phyloP scores from a whole-genome alignment of 1,140 invertebrate genomes.

The Caenorhabditis remanei region DNA sequence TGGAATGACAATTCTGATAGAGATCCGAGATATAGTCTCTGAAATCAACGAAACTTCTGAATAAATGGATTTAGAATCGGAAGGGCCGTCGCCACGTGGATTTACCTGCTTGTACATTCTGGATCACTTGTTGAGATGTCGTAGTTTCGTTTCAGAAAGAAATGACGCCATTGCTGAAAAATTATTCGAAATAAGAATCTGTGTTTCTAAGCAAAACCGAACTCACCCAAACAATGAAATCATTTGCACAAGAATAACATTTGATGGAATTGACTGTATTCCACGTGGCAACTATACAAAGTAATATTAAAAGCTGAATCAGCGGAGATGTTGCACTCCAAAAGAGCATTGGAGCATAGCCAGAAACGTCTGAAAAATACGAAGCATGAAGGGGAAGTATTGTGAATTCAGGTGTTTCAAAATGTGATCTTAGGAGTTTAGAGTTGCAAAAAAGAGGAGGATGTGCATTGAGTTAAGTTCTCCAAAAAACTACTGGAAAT shows the following conservation, averaged over 20 bases:
- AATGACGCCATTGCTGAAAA: conserved; percentile 75
- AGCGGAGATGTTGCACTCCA: conserved; percentile 48
- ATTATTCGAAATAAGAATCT: background rate
- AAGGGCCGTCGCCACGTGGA: background rate
- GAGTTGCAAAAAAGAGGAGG: background rate
- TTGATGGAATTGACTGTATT: conserved; percentile 50
- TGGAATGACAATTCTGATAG: conserved; percentile 65
- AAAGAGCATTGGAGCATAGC: conserved; percentile 52
- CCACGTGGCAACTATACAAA: background rate
- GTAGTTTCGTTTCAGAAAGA: conserved; percentile 74
- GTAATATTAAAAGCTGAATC: conserved; percentile 8
- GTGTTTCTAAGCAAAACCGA: conserved; percentile 27
- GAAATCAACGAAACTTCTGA: conserved; percentile 43
- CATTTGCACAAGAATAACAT: conserved; percentile 73
- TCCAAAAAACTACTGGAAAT: background rate
- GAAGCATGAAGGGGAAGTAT: background rate
- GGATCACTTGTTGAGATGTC: conserved; percentile 67
- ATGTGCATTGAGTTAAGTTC: background rate
- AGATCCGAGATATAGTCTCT: conserved; percentile 67
- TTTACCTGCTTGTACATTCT: conserved; percentile 63
- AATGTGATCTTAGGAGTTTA: background rate
- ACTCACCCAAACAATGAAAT: conserved; percentile 72
- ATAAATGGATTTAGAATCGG: background rate
- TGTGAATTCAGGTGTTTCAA: conserved; percentile 4
- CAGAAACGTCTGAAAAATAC: conserved; percentile 17